Evolutionary conservation across 2,888 invertebrate species (phyloP).

Genomic region (Dolichopus griseipennis): DNA sequence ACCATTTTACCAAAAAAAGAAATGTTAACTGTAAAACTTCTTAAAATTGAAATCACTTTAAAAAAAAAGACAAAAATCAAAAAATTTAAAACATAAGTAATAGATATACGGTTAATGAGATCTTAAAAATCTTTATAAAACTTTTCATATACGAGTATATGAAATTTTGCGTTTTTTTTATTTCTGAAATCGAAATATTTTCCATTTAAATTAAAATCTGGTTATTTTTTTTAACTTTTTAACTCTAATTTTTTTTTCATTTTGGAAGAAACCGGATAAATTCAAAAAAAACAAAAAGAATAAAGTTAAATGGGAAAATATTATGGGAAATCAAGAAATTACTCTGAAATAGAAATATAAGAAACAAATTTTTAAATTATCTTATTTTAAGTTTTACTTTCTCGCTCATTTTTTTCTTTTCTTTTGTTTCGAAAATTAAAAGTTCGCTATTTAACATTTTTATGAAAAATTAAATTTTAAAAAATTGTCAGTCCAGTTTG

Average conservation of each 20-base stretch:
- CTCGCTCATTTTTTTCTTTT: background rate
- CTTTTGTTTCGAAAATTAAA: no score
- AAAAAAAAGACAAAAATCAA: no score
- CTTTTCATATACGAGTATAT: no score
- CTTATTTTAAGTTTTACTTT: background rate
- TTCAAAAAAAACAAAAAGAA: background rate
- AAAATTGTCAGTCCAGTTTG: no score
- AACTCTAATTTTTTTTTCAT: no score
- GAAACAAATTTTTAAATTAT: background rate
- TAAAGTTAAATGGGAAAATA: background rate
- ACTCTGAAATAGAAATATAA: background rate
- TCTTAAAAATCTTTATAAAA: background rate
- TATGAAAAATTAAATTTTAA: no score
- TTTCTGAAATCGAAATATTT: no score
- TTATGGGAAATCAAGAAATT: slow-evolving; percentile 5
- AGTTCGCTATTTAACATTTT: no score
- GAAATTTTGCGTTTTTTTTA: no score
- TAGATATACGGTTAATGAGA: background rate
- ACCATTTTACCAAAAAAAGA: background rate
- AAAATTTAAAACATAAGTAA: background rate
- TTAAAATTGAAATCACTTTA: background rate
- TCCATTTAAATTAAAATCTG: no score
- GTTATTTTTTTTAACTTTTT: no score
- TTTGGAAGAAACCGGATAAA: background rate
- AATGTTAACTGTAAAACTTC: background rate